phyloP scores from a whole-genome alignment of 2,113 vertebrate genomes.

The Hypomesus transpacificus region DNA sequence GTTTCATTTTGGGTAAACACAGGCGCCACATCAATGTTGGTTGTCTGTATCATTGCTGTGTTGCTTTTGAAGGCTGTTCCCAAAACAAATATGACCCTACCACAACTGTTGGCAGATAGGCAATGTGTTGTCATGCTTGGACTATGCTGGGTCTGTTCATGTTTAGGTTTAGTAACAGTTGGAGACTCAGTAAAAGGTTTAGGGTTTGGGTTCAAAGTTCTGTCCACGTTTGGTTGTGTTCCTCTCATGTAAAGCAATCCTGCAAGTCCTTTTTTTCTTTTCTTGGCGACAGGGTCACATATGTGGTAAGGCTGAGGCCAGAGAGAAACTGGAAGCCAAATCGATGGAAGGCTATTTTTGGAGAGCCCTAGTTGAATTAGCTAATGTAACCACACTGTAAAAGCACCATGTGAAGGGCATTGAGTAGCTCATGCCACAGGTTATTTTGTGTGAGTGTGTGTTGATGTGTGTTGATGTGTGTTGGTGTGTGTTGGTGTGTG shows the following conservation, averaged over 20 bases:
- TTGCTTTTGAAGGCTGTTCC: no score
- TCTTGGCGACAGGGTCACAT: slow-evolving; percentile 6
- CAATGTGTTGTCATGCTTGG: no score
- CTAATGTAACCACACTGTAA: slow-evolving; percentile 66
- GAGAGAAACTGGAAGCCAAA: slow-evolving; percentile 67
- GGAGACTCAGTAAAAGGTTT: no score
- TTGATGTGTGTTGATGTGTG: slow-evolving; percentile 25
- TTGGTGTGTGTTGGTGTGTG: slow-evolving; percentile 43
- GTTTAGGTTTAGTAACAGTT: no score
- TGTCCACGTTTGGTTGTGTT: slow-evolving; percentile 11
- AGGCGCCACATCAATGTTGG: no score
- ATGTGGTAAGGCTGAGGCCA: slow-evolving; percentile 53
- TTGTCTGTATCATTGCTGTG: no score
- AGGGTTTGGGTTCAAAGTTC: slow-evolving; percentile 28
- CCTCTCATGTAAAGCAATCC: slow-evolving; percentile 22
- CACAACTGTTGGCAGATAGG: no score
- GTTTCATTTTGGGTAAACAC: no score
- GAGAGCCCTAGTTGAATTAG: slow-evolving; percentile 59
- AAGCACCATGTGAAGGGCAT: slow-evolving; percentile 61
- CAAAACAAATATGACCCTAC: no score
- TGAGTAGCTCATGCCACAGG: slow-evolving; percentile 43
- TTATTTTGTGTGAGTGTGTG: slow-evolving; percentile 33
- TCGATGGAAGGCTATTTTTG: slow-evolving; percentile 72
- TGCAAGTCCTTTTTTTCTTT: slow-evolving; percentile 26
- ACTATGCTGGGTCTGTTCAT: no score